Conservation (phyloP, 2,888 invertebrate species). For the Sesamia inferens region DNA sequence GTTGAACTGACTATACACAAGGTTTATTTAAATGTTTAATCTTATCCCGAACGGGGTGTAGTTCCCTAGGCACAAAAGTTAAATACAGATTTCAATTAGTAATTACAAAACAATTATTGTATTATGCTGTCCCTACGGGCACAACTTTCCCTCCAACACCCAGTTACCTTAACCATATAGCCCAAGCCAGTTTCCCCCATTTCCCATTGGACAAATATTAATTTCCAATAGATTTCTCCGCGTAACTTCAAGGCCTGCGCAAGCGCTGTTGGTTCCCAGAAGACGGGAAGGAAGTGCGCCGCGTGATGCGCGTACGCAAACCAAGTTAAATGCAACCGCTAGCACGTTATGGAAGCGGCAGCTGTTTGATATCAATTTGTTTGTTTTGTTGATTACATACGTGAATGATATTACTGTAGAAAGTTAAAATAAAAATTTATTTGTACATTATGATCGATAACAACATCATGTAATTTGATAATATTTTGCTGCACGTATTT, state of each 20-base stretch:
- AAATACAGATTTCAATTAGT: not conserved
- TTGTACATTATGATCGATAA: not conserved
- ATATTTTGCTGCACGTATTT: not conserved
- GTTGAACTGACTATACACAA: no score
- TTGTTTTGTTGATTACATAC: slow-evolving; percentile 31
- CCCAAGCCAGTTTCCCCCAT: slow-evolving; percentile 36
- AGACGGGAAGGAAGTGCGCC: slow-evolving; percentile 82
- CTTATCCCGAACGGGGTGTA: no score
- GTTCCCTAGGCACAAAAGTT: no score
- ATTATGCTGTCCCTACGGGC: not conserved
- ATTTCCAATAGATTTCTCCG: slow-evolving; percentile 68
- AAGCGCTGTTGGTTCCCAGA: slow-evolving; percentile 76
- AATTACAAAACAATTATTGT: not conserved
- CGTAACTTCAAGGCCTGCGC: slow-evolving; percentile 42
- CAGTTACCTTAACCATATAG: not conserved
- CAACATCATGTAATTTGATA: not conserved
- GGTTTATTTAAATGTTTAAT: no score
- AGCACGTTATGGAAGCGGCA: slow-evolving; percentile 26
- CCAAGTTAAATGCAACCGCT: slow-evolving; percentile 62
- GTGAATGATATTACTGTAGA: not conserved
- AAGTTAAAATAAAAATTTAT: not conserved
- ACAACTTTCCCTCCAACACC: slow-evolving; percentile 19
- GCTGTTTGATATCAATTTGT: slow-evolving; percentile 18
- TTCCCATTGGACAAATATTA: slow-evolving; percentile 41
- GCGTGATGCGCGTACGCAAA: slow-evolving; percentile 79